These are phyloP conservation scores for Aphaenogaster rudis DNA, from an alignment of 1,140 invertebrate genomes.

Conservation along the genomic window DNA sequence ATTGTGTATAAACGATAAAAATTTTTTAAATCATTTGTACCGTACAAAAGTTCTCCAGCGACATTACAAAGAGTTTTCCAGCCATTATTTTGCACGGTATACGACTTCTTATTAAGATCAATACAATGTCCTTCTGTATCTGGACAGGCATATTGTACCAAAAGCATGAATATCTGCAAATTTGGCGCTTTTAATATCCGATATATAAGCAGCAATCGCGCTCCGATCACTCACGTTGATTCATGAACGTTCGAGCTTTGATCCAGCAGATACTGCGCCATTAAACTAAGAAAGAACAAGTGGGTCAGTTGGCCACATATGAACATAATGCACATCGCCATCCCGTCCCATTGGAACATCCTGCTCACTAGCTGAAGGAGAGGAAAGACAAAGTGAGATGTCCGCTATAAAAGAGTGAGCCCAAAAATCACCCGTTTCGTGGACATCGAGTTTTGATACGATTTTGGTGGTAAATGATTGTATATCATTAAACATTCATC, in stretches of 20 bases:
- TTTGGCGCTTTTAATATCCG: neutral
- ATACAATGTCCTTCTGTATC: conserved; percentile 56
- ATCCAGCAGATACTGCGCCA: conserved; percentile 17
- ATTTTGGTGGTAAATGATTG: too few relatives aligned
- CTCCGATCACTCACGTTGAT: neutral
- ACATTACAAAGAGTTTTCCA: conserved; percentile 66
- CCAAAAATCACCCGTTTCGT: too few relatives aligned
- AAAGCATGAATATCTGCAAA: conserved; percentile 23
- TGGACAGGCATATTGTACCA: conserved; percentile 66
- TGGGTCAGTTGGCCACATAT: neutral
- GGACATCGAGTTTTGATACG: too few relatives aligned
- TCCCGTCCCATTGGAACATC: neutral
- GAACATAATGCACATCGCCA: neutral
- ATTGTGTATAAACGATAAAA: neutral
- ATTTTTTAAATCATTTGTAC: conserved; percentile 39
- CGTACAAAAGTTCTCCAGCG: conserved; percentile 67
- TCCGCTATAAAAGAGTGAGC: neutral
- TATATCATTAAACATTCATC: too few relatives aligned
- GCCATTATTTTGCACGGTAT: conserved; percentile 66
- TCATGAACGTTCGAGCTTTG: neutral
- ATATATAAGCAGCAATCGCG: neutral
- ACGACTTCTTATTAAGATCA: conserved; percentile 64
- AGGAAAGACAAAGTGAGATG: neutral
- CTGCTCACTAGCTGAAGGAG: conserved; percentile 11
- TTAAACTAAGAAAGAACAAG: conserved; percentile 6